Evolutionary conservation across 2,888 invertebrate genomes (phyloP), one percentile per base, ranked within the genome.

Genomic region (Dione juno): DNA sequence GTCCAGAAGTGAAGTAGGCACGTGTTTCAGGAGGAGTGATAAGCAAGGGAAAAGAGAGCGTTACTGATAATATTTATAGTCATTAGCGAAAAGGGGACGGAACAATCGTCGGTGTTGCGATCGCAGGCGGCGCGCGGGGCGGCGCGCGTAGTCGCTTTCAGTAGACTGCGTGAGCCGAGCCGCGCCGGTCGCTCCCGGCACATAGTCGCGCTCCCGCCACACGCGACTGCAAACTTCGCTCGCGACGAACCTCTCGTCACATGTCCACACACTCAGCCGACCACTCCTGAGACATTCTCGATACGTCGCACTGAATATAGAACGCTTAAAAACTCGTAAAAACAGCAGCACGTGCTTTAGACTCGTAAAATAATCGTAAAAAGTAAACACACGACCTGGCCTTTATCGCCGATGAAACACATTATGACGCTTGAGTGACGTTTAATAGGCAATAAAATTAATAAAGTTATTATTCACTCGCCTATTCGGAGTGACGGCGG

Each of bases 151-250:
- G 86, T 82, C 59, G 92, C 89, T 90, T 80, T 93, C 94, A 95
- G 94, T 94, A 94, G 94, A 94, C 91, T 94, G 94, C 94, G 94
- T 94, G 94, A 94, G 94, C 94, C 94, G 94, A 94, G 94, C 94
- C 89, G 90, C 94, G 94, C 90, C 93, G 94, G 90, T 89, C 90
- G 92, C 85, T 82, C 80, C 82, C 85, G 84, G 84, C 85, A 80
- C 77, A 81, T 77, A 84, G 81, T 84, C 86, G 88, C 86, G 85
- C 87, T 84, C 87, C 82, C 84, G 81, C 81, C 89, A 81, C 86
- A 83, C 87, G 86, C 86, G 87, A 84, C 81, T 77, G 79, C 84
- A 91, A 91, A 91, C 92, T 91, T 91, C 92, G 88, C 89, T 88
- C 92, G 89, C 87, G 84, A 82, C 80, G n/a, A 81, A 80, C 80